Percentiles rank a stretch among this genome's conserved stretches.
phyloP scores from a whole-genome alignment of 2,888 invertebrate genomes.

The Drosophila differens region DNA sequence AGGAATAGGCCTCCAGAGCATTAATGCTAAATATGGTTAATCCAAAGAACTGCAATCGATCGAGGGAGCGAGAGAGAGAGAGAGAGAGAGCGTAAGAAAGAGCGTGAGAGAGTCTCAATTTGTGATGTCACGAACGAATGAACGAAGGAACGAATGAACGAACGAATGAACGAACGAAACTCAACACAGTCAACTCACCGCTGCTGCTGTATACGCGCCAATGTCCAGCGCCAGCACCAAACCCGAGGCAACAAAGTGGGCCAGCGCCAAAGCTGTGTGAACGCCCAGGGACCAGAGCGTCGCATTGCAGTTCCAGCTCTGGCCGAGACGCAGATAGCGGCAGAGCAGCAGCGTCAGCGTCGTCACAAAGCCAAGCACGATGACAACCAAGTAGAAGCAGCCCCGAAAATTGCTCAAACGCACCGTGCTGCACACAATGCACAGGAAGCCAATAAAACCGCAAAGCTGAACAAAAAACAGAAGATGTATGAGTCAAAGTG shows the following conservation, averaged over 20 bases:
- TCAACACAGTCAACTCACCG: conserved; percentile 50
- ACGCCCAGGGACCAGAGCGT: conserved; percentile 58
- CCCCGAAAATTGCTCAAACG: conserved; percentile 77
- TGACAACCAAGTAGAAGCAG: conserved; percentile 66
- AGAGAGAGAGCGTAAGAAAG: conserved; percentile 1
- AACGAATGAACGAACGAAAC: not conserved
- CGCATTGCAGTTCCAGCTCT: conserved; percentile 59
- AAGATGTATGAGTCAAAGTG: conserved; percentile 1
- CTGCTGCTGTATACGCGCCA: conserved; percentile 61
- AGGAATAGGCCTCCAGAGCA: conserved; percentile 60
- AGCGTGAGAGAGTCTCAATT: not conserved
- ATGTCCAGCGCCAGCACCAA: conserved; percentile 63
- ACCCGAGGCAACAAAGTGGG: conserved; percentile 67
- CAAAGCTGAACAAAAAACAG: conserved; percentile 45
- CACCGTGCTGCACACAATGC: conserved; percentile 74
- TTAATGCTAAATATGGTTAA: conserved; percentile 65
- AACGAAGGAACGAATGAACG: not conserved
- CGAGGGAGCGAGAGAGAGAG: not conserved
- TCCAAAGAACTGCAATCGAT: conserved; percentile 58
- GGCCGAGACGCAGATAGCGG: conserved; percentile 68
- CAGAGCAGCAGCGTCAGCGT: conserved; percentile 57
- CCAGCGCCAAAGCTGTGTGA: conserved; percentile 53
- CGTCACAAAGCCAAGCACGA: conserved; percentile 53
- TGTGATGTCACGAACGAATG: not conserved
- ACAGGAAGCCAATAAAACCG: conserved; percentile 75